These are phyloP conservation scores for Eristalis pertinax DNA, from an alignment of 2,888 invertebrate species.

Conservation along the genomic window DNA sequence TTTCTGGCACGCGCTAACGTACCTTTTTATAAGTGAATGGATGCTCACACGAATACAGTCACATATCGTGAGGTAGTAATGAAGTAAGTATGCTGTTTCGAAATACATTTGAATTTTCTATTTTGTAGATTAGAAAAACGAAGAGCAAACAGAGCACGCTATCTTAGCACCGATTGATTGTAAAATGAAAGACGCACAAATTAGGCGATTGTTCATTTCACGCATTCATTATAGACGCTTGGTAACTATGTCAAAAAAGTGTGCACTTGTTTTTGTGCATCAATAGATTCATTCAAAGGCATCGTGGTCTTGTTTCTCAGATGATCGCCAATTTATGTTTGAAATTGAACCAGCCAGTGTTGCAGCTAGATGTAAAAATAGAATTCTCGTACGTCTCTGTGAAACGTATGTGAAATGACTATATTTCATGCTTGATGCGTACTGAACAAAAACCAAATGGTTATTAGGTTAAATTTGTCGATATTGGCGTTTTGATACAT, in stretches of 20 bases:
- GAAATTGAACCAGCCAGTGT: constrained; percentile 29
- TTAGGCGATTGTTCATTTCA: constrained; percentile 30
- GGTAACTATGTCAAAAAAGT: constrained; percentile 20
- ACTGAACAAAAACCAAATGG: neutral
- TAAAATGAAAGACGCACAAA: constrained; percentile 58
- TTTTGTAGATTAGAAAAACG: constrained; percentile 33
- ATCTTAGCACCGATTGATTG: constrained; percentile 11
- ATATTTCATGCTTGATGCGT: constrained; percentile 25
- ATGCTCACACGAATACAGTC: constrained; percentile 10
- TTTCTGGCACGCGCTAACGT: constrained; percentile 61
- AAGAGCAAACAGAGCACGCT: neutral
- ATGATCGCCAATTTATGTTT: constrained; percentile 29
- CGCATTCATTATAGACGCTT: constrained; percentile 11
- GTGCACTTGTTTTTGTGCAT: constrained; percentile 20
- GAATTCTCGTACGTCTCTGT: constrained; percentile 24
- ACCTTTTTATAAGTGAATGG: constrained; percentile 33
- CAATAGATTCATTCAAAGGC: constrained; percentile 49
- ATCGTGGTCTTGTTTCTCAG: neutral
- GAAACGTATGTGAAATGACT: neutral
- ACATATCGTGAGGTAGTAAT: constrained; percentile 41
- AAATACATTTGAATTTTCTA: constrained; percentile 55
- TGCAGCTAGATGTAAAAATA: constrained; percentile 52
- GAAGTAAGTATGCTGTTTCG: constrained; percentile 43
- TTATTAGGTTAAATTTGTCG: constrained; percentile 32
- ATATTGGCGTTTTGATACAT: constrained; percentile 26